phyloP scores from a whole-genome alignment of 1,140 invertebrate genomes.

The Homarus americanus region DNA sequence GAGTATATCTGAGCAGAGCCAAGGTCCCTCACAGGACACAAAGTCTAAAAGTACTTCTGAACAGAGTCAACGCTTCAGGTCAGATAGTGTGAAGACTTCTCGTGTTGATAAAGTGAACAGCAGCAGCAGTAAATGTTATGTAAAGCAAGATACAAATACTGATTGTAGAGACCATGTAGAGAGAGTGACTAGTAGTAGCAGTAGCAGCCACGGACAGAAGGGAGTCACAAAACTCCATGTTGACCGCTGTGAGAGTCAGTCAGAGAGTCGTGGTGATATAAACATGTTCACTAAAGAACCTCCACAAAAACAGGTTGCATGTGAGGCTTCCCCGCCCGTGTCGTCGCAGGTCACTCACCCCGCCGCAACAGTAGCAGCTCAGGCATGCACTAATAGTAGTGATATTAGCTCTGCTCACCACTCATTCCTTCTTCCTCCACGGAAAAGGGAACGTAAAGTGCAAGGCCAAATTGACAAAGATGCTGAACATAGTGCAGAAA shows the following conservation, averaged over 20 bases:
- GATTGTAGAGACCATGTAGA: slow-evolving; percentile 8
- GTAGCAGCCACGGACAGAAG: neutral
- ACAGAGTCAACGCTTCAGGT: neutral
- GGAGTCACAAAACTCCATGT: neutral
- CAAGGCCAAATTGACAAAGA: neutral
- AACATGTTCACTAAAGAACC: neutral
- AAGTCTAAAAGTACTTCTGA: too few species aligned
- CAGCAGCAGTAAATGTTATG: neutral
- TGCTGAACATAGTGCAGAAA: slow-evolving; percentile 35
- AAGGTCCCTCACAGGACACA: too few species aligned
- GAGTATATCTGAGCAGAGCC: neutral
- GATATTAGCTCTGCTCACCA: slow-evolving; percentile 22
- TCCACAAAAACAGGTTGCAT: neutral
- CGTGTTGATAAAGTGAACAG: neutral
- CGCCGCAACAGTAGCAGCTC: neutral
- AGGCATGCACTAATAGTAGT: slow-evolving; percentile 28
- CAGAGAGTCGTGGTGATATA: neutral
- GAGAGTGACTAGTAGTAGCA: neutral
- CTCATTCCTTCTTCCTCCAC: neutral
- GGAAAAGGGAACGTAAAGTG: slow-evolving; percentile 21
- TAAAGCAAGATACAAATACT: neutral
- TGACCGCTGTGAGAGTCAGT: neutral
- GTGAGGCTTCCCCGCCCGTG: neutral
- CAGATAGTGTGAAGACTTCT: neutral
- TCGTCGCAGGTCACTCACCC: neutral